A percentile compares a stretch with the other conserved stretches of the same genome.
Conservation (phyloP, 2,888 invertebrate genomes). For the Clistopyga incitator region DNA sequence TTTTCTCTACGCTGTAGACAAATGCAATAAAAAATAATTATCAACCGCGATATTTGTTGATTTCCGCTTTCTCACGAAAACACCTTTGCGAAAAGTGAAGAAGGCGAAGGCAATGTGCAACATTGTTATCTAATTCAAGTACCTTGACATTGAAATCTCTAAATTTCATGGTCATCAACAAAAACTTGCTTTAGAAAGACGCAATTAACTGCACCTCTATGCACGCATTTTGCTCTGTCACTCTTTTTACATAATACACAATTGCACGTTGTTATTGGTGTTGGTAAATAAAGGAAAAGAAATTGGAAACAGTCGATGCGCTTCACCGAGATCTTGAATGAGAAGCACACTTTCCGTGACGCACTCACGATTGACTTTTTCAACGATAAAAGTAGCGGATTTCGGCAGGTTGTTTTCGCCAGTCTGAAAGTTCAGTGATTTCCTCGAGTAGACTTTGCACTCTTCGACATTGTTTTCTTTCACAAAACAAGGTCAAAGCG, state of each 20-base stretch:
- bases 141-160: too few relatives aligned
- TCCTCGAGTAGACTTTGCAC: not conserved
- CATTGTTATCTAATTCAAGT: too few relatives aligned
- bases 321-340: not conserved
- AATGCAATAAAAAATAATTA: not conserved
- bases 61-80: too few relatives aligned
- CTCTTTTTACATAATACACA: not conserved
- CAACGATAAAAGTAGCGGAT: not conserved
- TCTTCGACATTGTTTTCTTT: not conserved
- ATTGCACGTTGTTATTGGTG: not conserved
- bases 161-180: not conserved
- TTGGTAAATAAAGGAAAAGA: not conserved
- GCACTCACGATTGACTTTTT: not conserved
- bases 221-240: not conserved
- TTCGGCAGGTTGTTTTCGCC: conserved; percentile 13
- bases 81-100: too few relatives aligned
- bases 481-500: not conserved
- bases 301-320: not conserved
- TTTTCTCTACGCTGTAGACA: not conserved
- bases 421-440: not conserved
- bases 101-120: too few relatives aligned
- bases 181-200: not conserved
- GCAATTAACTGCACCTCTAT: not conserved
- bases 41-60: too few relatives aligned
- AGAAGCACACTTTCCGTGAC: conserved; percentile 3